phyloP scores from a whole-genome alignment of 2,113 vertebrate species.

The Aphelocoma coerulescens region DNA sequence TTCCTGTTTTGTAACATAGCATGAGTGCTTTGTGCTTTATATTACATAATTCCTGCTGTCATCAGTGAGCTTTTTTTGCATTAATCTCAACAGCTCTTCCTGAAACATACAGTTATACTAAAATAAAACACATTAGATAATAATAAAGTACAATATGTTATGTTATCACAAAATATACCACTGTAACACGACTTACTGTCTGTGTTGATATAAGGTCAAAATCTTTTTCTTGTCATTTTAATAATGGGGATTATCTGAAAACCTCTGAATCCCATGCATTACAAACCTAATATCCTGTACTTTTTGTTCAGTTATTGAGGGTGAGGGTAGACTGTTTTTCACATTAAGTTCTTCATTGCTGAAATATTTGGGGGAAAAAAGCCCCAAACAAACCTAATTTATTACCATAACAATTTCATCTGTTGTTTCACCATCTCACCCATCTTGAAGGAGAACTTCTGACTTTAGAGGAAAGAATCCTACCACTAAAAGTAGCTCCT shows the following conservation, averaged over 20 bases:
- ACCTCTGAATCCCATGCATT: background rate
- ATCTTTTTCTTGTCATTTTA: background rate
- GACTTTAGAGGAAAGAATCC: background rate
- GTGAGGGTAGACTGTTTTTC: background rate
- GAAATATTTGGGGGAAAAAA: background rate
- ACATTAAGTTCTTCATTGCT: background rate
- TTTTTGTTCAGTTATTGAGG: background rate
- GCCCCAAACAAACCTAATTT: background rate
- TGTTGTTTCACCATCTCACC: background rate
- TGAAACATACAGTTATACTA: background rate
- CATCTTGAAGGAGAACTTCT: background rate
- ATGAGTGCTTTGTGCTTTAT: background rate
- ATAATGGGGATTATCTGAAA: background rate
- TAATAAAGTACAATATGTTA: background rate
- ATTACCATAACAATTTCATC: background rate
- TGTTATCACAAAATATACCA: background rate
- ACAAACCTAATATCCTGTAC: background rate
- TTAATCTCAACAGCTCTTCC: background rate
- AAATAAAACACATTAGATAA: background rate
- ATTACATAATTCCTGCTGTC: background rate
- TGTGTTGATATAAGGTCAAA: background rate
- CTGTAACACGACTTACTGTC: background rate
- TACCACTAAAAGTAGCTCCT: background rate
- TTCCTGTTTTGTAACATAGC: rapidly evolving
- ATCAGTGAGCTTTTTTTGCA: background rate